Evolutionary conservation across 2,797 vertebrate genomes (phyloP).

Genomic region (Sylvilagus floridanus): DNA sequence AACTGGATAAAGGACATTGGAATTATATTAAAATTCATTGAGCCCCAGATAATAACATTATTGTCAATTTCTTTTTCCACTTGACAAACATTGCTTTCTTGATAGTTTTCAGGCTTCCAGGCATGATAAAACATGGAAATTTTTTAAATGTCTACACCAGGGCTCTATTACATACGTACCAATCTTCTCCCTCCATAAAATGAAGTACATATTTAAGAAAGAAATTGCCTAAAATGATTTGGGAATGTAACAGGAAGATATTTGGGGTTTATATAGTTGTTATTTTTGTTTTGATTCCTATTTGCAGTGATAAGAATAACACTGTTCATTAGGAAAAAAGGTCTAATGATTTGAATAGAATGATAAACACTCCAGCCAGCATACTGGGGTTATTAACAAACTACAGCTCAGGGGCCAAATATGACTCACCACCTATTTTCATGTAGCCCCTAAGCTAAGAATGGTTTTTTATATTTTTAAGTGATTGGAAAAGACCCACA

Average conservation of each 20-base stretch:
- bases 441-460: background rate
- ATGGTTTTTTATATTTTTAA: conserved; percentile 53
- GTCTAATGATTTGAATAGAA: conserved; percentile 7
- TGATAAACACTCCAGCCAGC: background rate
- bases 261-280: conserved; percentile 32
- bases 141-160: conserved; percentile 35
- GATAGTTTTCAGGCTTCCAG: conserved; percentile 52
- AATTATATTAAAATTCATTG: conserved; percentile 70
- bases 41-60: conserved; percentile 55
- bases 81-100: conserved; percentile 68
- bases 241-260: conserved; percentile 45
- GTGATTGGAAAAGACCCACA: background rate
- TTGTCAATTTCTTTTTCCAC: conserved; percentile 65
- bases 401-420: background rate
- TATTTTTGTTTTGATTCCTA: conserved; percentile 67
- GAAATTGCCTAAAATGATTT: conserved; percentile 48
- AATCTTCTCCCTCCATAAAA: conserved; percentile 58
- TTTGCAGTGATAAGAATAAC: background rate
- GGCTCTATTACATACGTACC: background rate
- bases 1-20: background rate
- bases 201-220: conserved; percentile 53
- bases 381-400: background rate
- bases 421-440: conserved; percentile 40
- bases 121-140: conserved; percentile 63
- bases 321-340: conserved; percentile 21